These are phyloP conservation scores for Tilapia sparmanii DNA, from an alignment of 2,113 vertebrate genomes.

Conservation along the genomic window DNA sequence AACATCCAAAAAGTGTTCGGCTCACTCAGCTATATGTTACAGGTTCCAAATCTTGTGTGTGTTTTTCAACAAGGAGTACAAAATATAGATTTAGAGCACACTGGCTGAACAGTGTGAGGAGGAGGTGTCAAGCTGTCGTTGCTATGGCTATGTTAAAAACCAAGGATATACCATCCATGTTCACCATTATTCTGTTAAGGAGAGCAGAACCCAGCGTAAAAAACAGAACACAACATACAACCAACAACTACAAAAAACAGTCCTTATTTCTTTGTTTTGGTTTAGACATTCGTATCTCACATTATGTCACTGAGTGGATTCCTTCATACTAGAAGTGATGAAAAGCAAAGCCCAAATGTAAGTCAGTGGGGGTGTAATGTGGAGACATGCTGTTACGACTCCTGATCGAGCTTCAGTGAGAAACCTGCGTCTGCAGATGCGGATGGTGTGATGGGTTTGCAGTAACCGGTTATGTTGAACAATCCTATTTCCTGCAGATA, in stretches of 20 bases:
- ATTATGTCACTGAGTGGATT: neutral
- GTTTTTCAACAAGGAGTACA: neutral
- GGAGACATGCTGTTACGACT: neutral
- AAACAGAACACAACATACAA: neutral
- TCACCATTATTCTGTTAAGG: neutral
- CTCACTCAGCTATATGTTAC: fast-evolving
- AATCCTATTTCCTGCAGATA: fast-evolving
- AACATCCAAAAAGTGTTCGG: fast-evolving
- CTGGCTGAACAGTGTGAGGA: neutral
- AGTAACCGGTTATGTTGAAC: neutral
- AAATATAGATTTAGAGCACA: neutral
- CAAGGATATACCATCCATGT: neutral
- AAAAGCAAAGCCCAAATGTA: neutral
- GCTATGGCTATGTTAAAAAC: neutral
- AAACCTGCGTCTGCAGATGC: fast-evolving
- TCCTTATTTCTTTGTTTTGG: neutral
- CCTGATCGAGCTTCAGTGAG: fast-evolving
- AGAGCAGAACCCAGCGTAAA: neutral
- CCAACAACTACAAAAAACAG: neutral
- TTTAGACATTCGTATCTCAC: fast-evolving
- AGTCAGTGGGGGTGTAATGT: neutral
- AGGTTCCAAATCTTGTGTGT: neutral
- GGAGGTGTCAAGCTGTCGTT: neutral
- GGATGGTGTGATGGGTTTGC: neutral
- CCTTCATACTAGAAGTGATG: neutral